These are phyloP conservation scores for Uromys caudimaculatus DNA, from an alignment of 2,797 vertebrate species.

Conservation along the genomic window DNA sequence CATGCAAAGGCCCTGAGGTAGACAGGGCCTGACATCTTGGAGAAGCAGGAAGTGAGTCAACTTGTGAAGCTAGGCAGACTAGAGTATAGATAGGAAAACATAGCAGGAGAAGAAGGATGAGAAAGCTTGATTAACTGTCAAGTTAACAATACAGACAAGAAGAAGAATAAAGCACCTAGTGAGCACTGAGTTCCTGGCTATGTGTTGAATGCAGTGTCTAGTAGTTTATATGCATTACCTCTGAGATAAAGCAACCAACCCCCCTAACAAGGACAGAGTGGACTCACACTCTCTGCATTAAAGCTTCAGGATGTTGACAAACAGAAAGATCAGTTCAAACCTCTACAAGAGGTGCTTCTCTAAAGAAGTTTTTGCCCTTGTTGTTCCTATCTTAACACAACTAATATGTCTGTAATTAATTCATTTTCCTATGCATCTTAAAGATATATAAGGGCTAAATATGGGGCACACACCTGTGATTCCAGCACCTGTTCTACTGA, in stretches of 20 bases:
- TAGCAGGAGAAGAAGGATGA: not conserved
- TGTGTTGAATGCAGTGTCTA: not conserved
- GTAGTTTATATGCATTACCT: not conserved
- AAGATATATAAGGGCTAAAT: conserved; percentile 14
- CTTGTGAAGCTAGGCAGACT: not conserved
- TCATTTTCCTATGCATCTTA: not conserved
- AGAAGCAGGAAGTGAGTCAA: not conserved
- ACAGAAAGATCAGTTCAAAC: not conserved
- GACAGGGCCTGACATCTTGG: not conserved
- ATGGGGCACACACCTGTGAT: not conserved
- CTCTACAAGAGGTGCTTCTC: not conserved
- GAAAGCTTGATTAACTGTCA: not conserved
- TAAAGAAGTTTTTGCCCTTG: not conserved
- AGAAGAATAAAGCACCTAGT: not conserved
- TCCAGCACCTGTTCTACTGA: not conserved
- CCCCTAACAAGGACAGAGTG: not conserved
- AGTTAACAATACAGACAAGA: not conserved
- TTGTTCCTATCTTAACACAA: not conserved
- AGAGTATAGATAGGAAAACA: rapidly evolving
- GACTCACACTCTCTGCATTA: not conserved
- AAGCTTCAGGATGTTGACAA: not conserved
- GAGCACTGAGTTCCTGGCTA: not conserved
- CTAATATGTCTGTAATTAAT: not conserved
- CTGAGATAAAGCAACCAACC: not conserved
- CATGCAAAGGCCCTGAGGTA: not conserved